Base-by-base conservation (phyloP, 1,140 invertebrate species). In the Hyphantria cunea region DNA sequence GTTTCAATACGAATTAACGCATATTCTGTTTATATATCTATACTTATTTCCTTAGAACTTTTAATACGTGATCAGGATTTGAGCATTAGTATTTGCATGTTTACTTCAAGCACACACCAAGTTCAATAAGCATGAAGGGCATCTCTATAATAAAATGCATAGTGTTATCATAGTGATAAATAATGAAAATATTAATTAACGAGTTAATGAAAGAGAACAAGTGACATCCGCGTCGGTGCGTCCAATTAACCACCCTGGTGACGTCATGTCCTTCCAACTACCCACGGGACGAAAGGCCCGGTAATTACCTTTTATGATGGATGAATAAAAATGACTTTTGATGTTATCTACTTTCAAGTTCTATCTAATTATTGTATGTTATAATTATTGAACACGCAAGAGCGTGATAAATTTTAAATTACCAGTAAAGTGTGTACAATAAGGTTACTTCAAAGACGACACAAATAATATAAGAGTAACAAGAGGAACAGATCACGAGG, bases 121-220 rank as follows among this genome's bases (percentile, higher is more conserved):
- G 34, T 37, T 11, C 34, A 37, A 37, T 37, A 11, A 37, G 8
- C 7, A 8, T 37, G 8, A 25, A 25, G 17, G 17, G 17, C 17
- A 25, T 25, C 17, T 25, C 17, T 25, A 3, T 25, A n/a, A 25
- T 25, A 25, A 25, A 44, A 14, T 44, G 13, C 41, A 44, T 44
- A 12, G 6, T 12, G 13, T 12, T 31, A 44, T 44, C 42, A 56
- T 11, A 34, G 53, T 41, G 44, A 31, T 56, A 12, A 48, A 59
- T 49, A 49, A 59, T 41, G 55, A 33, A 49, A 49, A 59, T 59
- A 49, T 33, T 37, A 59, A 59, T 59, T 59, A 59, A 48, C 33
- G 25, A 14, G 13, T 14, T 58, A 39, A 58, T 58, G 54, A 58
- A 58, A 58, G 54, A 58, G 42, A 17, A 58, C 45, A 45, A 59